Conservation (phyloP, 2,797 vertebrate genomes). For the Natrix natrix region DNA sequence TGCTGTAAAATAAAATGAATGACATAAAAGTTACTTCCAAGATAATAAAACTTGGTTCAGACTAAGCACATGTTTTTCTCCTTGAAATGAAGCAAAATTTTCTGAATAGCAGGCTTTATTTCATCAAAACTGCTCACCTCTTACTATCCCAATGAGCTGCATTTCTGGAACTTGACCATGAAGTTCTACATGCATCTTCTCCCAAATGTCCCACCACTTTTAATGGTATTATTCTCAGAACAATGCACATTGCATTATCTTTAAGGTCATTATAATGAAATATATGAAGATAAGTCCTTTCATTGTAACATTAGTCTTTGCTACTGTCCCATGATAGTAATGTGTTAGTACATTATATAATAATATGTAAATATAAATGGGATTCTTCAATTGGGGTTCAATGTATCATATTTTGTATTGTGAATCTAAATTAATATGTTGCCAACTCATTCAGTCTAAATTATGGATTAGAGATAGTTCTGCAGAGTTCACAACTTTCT, state of each 20-base stretch:
- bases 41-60: background rate
- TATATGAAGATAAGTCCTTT: background rate
- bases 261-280: background rate
- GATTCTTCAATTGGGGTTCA: background rate
- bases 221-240: no score
- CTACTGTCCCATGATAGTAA: background rate
- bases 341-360: background rate
- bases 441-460: background rate
- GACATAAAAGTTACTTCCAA: background rate
- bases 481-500: background rate
- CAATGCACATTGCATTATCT: background rate
- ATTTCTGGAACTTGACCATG: background rate
- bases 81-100: background rate
- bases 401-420: background rate
- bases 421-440: background rate
- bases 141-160: background rate
- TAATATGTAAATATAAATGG: background rate
- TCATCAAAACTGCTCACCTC: background rate
- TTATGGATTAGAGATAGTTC: background rate
- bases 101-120: no score
- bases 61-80: background rate
- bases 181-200: background rate
- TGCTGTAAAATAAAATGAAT: background rate
- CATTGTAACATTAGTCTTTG: background rate
- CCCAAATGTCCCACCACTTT: background rate